Percentiles rank a stretch among this genome's conserved stretches.
These are phyloP conservation scores for Aythya baeri DNA, from an alignment of 2,113 vertebrate genomes.

Conservation along the genomic window DNA sequence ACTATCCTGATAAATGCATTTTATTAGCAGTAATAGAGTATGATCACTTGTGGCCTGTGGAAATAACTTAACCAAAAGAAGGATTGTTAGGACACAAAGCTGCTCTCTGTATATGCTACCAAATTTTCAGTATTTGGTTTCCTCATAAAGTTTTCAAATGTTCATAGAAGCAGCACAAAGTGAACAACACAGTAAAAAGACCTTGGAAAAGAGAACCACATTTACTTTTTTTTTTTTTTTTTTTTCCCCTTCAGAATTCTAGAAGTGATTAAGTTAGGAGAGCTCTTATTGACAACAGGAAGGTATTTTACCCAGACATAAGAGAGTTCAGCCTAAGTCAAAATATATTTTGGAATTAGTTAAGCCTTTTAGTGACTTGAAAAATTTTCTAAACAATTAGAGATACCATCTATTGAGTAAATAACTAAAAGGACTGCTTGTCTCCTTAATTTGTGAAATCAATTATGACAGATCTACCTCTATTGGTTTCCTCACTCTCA, in stretches of 20 bases:
- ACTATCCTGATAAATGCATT: neutral
- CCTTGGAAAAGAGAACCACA: neutral
- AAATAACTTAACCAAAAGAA: neutral
- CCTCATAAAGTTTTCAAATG: neutral
- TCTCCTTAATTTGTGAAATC: neutral
- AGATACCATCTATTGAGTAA: neutral
- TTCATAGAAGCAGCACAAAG: neutral
- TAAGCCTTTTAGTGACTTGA: neutral
- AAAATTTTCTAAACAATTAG: neutral
- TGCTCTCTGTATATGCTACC: neutral
- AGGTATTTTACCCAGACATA: neutral
- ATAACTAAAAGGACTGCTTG: constrained; percentile 19
- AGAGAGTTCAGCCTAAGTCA: neutral
- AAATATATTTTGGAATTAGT: neutral
- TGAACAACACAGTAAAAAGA: neutral
- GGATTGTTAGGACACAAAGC: neutral
- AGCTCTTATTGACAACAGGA: neutral
- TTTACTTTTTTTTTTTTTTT: neutral
- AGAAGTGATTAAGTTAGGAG: neutral
- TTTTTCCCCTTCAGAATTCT: neutral
- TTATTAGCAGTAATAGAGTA: neutral
- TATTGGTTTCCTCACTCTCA: neutral
- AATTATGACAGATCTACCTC: neutral
- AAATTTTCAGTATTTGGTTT: neutral
- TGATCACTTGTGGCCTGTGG: neutral